These are phyloP conservation scores for Aphelenchoides fujianensis DNA, from an alignment of 1,140 invertebrate genomes.

Conservation along the genomic window DNA sequence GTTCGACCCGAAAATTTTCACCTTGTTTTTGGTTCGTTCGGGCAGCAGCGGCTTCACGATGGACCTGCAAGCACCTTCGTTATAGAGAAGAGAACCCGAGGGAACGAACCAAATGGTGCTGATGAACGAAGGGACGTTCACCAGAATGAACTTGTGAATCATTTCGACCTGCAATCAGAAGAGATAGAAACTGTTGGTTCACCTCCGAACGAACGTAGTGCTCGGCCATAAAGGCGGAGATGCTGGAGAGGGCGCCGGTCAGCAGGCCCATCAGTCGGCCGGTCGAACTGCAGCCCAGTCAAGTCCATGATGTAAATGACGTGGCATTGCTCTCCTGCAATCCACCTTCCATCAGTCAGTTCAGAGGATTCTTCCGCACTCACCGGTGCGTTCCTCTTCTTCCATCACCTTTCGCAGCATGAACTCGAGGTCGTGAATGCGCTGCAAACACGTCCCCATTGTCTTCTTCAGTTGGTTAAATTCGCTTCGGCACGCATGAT, in stretches of 20 bases:
- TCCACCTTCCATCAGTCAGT: not conserved
- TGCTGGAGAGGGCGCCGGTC: slow-evolving; percentile 53
- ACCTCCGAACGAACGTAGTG: slow-evolving; percentile 44
- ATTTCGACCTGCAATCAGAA: slow-evolving; percentile 38
- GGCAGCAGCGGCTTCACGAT: slow-evolving; percentile 58
- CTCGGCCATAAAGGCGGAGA: slow-evolving; percentile 60
- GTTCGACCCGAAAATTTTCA: slow-evolving; percentile 54
- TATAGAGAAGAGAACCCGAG: not conserved
- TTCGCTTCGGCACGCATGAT: slow-evolving; percentile 51
- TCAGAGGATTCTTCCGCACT: not conserved
- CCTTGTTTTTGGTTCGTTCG: slow-evolving; percentile 57
- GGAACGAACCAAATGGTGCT: slow-evolving; percentile 51
- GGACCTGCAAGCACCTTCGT: slow-evolving; percentile 48
- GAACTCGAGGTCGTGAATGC: slow-evolving; percentile 60
- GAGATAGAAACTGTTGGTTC: not conserved
- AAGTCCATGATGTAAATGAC: slow-evolving; percentile 57
- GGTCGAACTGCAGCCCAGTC: slow-evolving; percentile 53
- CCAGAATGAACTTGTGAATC: slow-evolving; percentile 57
- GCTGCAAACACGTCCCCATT: too few relatives aligned
- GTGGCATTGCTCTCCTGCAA: slow-evolving; percentile 22
- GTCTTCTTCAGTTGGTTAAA: too few relatives aligned
- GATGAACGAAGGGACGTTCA: slow-evolving; percentile 58
- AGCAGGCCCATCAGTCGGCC: slow-evolving; percentile 45
- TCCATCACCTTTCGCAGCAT: slow-evolving; percentile 60
- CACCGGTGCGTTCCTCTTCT: slow-evolving; percentile 52